Percentiles rank a stretch among this genome's conserved stretches.
Conservation (phyloP, 2,113 vertebrate species). For the Passer montanus region DNA sequence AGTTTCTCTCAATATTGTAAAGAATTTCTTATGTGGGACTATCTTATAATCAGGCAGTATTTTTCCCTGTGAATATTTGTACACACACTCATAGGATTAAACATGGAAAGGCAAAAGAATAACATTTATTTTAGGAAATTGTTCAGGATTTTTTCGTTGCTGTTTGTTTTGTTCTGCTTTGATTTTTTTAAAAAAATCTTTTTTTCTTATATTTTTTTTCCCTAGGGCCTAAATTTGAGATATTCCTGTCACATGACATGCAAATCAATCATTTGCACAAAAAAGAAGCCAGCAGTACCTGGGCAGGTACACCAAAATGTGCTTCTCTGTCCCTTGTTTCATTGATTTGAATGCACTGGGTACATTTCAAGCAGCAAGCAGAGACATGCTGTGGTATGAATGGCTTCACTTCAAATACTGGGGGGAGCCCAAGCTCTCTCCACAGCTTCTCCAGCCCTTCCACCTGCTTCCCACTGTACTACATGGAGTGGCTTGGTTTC, state of each 20-base stretch:
- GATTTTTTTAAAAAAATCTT: not conserved
- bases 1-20: not conserved
- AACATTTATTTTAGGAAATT: not conserved
- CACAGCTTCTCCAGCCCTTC: not conserved
- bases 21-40: not conserved
- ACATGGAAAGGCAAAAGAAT: not conserved
- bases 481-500: accelerated
- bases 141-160: not conserved
- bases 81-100: not conserved
- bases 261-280: not conserved
- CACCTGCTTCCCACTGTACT: not conserved
- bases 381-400: not conserved
- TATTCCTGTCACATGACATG: not conserved
- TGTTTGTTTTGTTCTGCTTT: not conserved
- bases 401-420: not conserved
- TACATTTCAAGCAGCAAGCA: not conserved
- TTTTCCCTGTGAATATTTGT: not conserved
- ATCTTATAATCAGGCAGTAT: not conserved
- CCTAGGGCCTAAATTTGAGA: not conserved
- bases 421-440: not conserved
- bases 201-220: not conserved
- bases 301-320: not conserved
- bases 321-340: not conserved
- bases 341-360: not conserved
- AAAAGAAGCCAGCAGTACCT: not conserved